Percentiles rank a stretch among this genome's conserved stretches.
Evolutionary conservation across 2,888 invertebrate genomes (phyloP).

Genomic region (Lacanobia oleracea): DNA sequence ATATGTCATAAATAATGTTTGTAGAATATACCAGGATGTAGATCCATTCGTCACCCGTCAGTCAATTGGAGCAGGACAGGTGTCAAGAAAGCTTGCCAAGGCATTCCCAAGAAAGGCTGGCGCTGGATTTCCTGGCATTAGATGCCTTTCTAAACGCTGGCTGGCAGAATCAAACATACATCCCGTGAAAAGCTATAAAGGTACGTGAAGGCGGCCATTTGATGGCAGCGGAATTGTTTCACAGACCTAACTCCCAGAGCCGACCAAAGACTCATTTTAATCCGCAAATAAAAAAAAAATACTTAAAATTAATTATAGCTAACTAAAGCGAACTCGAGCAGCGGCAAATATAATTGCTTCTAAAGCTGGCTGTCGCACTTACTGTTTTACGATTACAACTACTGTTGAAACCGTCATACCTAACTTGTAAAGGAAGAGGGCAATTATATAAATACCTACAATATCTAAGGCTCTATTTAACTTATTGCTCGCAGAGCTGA

Average conservation of each 20-base stretch:
- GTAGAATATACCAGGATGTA: not conserved
- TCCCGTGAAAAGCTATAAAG: constrained; percentile 11
- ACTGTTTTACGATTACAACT: constrained; percentile 51
- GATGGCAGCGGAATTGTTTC: constrained; percentile 4
- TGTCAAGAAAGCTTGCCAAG: constrained; percentile 36
- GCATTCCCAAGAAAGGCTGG: constrained; percentile 50
- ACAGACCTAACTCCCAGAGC: constrained; percentile 14
- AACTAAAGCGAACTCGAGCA: constrained; percentile 18
- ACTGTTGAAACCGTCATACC: constrained; percentile 56
- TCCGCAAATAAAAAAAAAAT: constrained; percentile 52
- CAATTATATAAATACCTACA: constrained; percentile 62
- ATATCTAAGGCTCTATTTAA: constrained; percentile 56
- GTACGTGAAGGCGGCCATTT: constrained; percentile 1
- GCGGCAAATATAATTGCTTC: constrained; percentile 46
- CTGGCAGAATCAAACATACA: not conserved
- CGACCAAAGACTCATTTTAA: constrained; percentile 10
- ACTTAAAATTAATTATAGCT: constrained; percentile 31
- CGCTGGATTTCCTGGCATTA: not conserved
- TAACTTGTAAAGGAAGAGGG: constrained; percentile 63
- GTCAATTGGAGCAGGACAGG: constrained; percentile 15
- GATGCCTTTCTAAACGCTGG: constrained; percentile 23
- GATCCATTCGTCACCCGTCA: not conserved
- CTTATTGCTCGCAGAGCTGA: constrained; percentile 49
- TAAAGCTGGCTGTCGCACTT: constrained; percentile 32
- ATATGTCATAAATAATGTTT: not conserved